phyloP scores from a whole-genome alignment of 2,797 vertebrate species.

The Dendrocincla tyrannina region DNA sequence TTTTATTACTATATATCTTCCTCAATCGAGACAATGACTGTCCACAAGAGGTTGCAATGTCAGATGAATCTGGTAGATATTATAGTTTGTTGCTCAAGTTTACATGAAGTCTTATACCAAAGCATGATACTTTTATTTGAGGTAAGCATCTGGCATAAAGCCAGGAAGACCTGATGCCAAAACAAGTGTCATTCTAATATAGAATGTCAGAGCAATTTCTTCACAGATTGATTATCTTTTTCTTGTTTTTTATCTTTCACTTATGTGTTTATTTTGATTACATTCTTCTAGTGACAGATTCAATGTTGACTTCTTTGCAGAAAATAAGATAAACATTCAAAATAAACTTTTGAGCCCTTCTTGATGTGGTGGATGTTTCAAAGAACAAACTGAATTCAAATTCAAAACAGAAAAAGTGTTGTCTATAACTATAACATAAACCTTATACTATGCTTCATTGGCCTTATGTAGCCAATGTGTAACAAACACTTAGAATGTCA shows the following conservation, averaged over 20 bases:
- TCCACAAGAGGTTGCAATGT: not conserved
- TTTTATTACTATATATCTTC: not conserved
- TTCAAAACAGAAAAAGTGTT: not conserved
- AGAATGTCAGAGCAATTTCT: not conserved
- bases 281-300: not conserved
- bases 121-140: not conserved
- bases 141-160: not conserved
- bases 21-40: not conserved
- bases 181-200: not conserved
- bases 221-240: not conserved
- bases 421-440: not conserved
- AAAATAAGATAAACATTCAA: not conserved
- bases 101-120: not conserved
- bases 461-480: not conserved
- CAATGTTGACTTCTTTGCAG: not conserved
- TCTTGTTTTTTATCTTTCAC: not conserved
- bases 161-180: not conserved
- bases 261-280: not conserved
- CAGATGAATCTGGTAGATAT: not conserved
- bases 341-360: not conserved
- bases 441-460: not conserved
- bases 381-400: not conserved
- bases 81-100: not conserved
- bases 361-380: not conserved
- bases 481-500: not conserved